Evolutionary conservation across 2,113 vertebrate species (phyloP), one percentile per base, ranked within the genome.

Genomic region (Fulmarus glacialis): DNA sequence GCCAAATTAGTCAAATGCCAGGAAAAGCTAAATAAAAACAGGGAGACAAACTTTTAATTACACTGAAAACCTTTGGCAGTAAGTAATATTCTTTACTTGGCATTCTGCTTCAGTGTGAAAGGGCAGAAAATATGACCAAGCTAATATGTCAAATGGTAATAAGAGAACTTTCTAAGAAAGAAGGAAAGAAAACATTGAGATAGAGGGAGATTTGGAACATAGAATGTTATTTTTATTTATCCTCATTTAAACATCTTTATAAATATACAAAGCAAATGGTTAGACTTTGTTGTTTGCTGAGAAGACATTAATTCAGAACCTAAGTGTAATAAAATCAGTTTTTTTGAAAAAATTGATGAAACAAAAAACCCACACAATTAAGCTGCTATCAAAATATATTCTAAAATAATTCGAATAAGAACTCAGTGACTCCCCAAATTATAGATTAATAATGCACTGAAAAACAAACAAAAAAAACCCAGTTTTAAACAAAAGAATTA

Each of bases 1-100:
- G 90, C 95, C 95, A 97, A 95, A 94, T 96, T 97, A 97, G 73
- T 94, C 64, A 94, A 95, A 96, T 94, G 92, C 96, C 97, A 97
- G 83, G 70, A 89, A 96, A 95, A 97, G 48, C 83, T 96, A 95
- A 96, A 93, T 95, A 95, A 92, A 95, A 94, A 96, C 60, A 90
- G 56, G 45, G 78, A 96, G 84, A 52, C 87, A 93, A 97, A 96
- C 93, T 97, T 96, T 96, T 97, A 97, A 96, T 97, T 97, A 89
- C 82, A 91, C 82, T 63, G 84, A 82, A 97, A 96, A 95, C 87
- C 96, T 94, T 91, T 94, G 82, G 80, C 94, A 93, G 66, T 71
- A 90, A 95, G 82, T 92, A 96, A 89, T 93, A 87, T 95, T 96
- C 75, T 96, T 97, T 92, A 90, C 72, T 94, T 97, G 92, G 72